These are phyloP conservation scores for Gadopsis bispinosus DNA, from an alignment of 2,797 vertebrate genomes.

Conservation along the genomic window DNA sequence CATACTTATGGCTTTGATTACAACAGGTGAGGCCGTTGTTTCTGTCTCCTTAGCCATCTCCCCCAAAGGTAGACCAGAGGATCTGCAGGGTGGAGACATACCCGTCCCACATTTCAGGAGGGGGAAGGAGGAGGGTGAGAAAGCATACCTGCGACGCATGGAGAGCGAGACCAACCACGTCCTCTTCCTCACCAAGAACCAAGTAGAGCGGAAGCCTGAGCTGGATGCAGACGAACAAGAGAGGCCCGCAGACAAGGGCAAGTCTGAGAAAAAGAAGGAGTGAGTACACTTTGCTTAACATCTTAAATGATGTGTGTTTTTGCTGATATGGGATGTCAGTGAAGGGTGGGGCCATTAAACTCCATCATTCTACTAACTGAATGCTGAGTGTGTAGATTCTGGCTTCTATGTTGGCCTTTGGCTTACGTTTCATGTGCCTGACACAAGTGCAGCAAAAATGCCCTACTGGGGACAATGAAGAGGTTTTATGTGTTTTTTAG, in stretches of 20 bases:
- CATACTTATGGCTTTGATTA: background rate
- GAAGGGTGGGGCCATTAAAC: background rate
- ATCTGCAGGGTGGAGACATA: slow-evolving; percentile 68
- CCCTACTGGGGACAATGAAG: background rate
- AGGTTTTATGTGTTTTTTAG: too few relatives aligned
- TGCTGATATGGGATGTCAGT: background rate
- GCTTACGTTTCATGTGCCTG: background rate
- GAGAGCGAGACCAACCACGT: slow-evolving; percentile 85
- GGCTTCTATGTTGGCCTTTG: background rate
- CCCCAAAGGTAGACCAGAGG: slow-evolving; percentile 39
- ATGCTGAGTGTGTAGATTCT: background rate
- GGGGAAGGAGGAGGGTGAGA: slow-evolving; percentile 81
- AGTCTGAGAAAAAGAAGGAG: slow-evolving; percentile 89
- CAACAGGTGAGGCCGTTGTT: background rate
- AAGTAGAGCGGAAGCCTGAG: slow-evolving; percentile 88
- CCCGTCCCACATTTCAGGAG: slow-evolving; percentile 87
- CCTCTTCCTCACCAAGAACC: slow-evolving; percentile 90
- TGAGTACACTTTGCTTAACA: slow-evolving; percentile 75
- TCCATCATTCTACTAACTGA: background rate
- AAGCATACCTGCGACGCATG: slow-evolving; percentile 88
- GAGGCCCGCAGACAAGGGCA: slow-evolving; percentile 61
- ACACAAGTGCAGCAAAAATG: background rate
- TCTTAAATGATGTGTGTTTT: background rate
- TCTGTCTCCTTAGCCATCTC: slow-evolving; percentile 38
- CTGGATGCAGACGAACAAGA: slow-evolving; percentile 78